phyloP scores from a whole-genome alignment of 2,888 invertebrate genomes.

The Chymomyza procnemis region DNA sequence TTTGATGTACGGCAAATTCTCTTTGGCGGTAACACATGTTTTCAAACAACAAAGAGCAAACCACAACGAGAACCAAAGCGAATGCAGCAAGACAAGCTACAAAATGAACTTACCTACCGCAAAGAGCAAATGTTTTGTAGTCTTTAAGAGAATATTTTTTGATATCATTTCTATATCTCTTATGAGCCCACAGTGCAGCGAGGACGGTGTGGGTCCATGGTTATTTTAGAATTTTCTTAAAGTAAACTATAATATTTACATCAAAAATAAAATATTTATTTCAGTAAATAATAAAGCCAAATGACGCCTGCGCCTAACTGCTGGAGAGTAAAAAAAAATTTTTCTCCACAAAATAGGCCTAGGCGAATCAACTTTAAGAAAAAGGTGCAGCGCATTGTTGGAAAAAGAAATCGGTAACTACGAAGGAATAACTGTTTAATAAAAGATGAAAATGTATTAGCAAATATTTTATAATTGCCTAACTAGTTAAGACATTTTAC shows the following conservation, averaged over 20 bases:
- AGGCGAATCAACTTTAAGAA: constrained; percentile 67
- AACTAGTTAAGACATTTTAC: no score
- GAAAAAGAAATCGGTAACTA: constrained; percentile 53
- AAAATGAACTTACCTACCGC: constrained; percentile 63
- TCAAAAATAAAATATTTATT: background rate
- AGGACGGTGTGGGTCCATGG: no score
- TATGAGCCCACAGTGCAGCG: no score
- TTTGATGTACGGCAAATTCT: no score
- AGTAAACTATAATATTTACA: no score
- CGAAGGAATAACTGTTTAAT: background rate
- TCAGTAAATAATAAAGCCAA: constrained; percentile 28
- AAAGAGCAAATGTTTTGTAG: constrained; percentile 36
- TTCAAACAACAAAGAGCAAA: background rate
- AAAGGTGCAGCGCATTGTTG: constrained; percentile 53
- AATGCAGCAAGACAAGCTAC: background rate
- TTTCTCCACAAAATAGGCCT: constrained; percentile 51
- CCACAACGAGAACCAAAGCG: background rate
- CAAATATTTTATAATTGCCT: no score
- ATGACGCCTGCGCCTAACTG: constrained; percentile 60
- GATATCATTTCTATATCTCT: no score
- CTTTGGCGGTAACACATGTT: constrained; percentile 11
- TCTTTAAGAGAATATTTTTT: constrained; percentile 19
- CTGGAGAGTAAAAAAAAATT: no score
- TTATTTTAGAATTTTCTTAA: no score
- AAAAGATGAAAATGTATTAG: no score